These are phyloP conservation scores for Xestia rhomboidea DNA, from an alignment of 2,888 invertebrate species.

Conservation along the genomic window DNA sequence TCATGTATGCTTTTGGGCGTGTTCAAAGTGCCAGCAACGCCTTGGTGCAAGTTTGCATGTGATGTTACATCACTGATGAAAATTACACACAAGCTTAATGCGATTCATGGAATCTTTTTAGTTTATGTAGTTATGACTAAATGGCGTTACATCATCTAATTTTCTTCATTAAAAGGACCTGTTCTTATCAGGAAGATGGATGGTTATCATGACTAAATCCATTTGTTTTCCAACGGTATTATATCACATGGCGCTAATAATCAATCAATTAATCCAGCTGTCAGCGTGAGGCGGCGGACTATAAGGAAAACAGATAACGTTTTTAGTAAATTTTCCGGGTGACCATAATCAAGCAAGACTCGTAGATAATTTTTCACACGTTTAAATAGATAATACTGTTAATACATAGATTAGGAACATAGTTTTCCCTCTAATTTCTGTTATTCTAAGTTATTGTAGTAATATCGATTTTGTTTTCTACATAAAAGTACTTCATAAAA, in stretches of 20 bases:
- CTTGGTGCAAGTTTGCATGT: neutral
- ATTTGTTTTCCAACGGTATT: neutral
- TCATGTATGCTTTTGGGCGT: neutral
- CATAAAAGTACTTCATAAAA: neutral
- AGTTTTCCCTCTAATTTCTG: neutral
- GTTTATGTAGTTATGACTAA: too few species aligned
- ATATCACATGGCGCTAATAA: neutral
- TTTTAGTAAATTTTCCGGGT: slow-evolving; percentile 31
- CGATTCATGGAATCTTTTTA: neutral
- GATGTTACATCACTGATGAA: neutral
- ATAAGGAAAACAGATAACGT: slow-evolving; percentile 23
- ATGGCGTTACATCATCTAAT: neutral
- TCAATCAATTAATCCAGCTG: slow-evolving; percentile 17
- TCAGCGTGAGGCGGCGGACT: neutral
- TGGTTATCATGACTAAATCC: neutral
- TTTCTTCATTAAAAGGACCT: neutral
- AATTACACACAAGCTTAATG: neutral
- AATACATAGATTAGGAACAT: neutral
- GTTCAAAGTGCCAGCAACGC: neutral
- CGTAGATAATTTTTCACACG: slow-evolving; percentile 5
- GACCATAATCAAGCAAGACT: slow-evolving; percentile 3
- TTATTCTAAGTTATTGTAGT: neutral
- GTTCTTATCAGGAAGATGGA: neutral
- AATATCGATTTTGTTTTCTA: neutral
- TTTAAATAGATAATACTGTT: slow-evolving; percentile 12